Evolutionary conservation across 1,140 invertebrate species (phyloP).

Genomic region (Lucilia cuprina): DNA sequence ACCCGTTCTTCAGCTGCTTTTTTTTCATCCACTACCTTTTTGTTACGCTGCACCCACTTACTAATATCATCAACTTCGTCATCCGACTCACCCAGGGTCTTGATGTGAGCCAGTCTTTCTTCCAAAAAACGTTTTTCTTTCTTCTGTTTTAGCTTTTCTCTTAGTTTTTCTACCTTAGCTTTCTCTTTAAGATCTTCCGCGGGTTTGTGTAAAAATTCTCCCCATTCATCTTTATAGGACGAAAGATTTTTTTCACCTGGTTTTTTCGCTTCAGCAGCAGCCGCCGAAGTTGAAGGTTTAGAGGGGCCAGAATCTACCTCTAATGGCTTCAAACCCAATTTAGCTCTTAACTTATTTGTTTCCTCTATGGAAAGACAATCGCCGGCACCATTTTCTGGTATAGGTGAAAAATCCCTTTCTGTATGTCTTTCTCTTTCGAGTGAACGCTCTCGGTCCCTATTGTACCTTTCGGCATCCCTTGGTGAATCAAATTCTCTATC

Average conservation of each 20-base stretch:
- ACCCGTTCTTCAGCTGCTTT: conserved; percentile 87
- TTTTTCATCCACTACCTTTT: conserved; percentile 81
- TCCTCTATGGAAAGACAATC: conserved; percentile 85
- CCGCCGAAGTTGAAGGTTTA: conserved; percentile 42
- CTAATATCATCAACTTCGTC: conserved; percentile 77
- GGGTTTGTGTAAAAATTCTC: conserved; percentile 93
- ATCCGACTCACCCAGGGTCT: conserved; percentile 77
- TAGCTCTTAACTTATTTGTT: conserved; percentile 90
- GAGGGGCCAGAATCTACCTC: conserved; percentile 68
- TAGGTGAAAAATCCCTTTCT: conserved; percentile 55
- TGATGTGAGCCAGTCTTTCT: conserved; percentile 69
- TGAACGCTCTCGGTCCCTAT: conserved; percentile 54
- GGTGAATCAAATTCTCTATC: conserved; percentile 38
- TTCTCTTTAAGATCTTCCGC: conserved; percentile 83
- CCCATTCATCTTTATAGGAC: conserved; percentile 78
- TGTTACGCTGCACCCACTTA: conserved; percentile 84
- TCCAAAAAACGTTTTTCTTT: conserved; percentile 85
- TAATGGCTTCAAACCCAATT: conserved; percentile 92
- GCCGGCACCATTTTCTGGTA: conserved; percentile 63
- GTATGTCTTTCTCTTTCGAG: conserved; percentile 39
- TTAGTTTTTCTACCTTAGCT: conserved; percentile 80
- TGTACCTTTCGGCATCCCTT: background rate
- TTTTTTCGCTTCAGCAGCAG: conserved; percentile 46
- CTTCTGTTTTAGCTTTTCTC: conserved; percentile 77
- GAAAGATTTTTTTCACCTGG: conserved; percentile 63